phyloP scores from a whole-genome alignment of 2,888 invertebrate species.

The Temnothorax rugatulus region DNA sequence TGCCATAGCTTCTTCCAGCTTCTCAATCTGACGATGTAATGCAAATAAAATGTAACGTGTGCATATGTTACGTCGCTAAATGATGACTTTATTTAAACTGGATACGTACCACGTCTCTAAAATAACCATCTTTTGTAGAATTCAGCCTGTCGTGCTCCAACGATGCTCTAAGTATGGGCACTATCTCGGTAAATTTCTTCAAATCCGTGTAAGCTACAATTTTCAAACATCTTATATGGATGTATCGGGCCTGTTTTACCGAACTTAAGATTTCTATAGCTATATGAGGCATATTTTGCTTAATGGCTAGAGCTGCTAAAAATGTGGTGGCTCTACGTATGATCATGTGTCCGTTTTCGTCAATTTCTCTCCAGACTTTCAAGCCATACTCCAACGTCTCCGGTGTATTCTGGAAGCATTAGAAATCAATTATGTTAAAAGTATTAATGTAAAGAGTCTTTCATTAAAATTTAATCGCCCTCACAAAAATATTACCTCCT shows the following conservation, averaged over 20 bases:
- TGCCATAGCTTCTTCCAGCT: slow-evolving; percentile 3
- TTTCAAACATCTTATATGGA: slow-evolving; percentile 91
- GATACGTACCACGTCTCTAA: slow-evolving; percentile 60
- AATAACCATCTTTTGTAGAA: background rate
- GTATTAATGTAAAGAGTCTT: background rate
- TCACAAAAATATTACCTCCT: slow-evolving; percentile 88
- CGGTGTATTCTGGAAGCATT: slow-evolving; percentile 89
- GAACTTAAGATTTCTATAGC: slow-evolving; percentile 89
- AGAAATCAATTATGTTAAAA: slow-evolving; percentile 21
- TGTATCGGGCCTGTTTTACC: slow-evolving; percentile 88
- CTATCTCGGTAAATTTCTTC: slow-evolving; percentile 89
- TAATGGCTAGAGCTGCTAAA: slow-evolving; percentile 90
- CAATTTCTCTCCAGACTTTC: slow-evolving; percentile 89
- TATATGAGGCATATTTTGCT: slow-evolving; percentile 90
- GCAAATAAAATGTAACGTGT: background rate
- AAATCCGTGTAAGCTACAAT: slow-evolving; percentile 89
- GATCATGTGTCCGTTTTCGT: slow-evolving; percentile 87
- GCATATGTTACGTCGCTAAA: background rate
- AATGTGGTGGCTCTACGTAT: slow-evolving; percentile 89
- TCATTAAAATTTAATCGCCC: background rate
- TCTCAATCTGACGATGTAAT: slow-evolving; percentile 15
- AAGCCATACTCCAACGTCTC: slow-evolving; percentile 90
- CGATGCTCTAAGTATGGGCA: slow-evolving; percentile 88
- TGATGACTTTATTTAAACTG: background rate
- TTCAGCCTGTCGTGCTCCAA: slow-evolving; percentile 82